Evolutionary conservation across 2,113 vertebrate species (phyloP).

Genomic region (Willisornis vidua): DNA sequence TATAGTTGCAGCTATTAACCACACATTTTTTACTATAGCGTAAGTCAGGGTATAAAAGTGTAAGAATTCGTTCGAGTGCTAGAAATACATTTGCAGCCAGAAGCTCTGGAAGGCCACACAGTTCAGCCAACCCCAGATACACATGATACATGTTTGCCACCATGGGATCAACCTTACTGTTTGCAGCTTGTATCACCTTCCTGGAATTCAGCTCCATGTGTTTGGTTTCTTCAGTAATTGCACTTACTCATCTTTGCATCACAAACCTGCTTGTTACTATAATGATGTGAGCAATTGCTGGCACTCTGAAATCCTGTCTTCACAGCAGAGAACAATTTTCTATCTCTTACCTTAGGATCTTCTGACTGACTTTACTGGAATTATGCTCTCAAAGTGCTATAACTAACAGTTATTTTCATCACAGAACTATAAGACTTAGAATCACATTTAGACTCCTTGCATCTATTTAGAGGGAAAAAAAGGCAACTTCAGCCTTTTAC

Average conservation of each 20-base stretch:
- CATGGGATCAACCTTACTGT: background rate
- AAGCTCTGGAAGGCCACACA: background rate
- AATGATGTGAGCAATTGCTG: background rate
- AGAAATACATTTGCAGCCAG: background rate
- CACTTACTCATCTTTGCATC: background rate
- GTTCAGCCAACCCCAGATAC: background rate
- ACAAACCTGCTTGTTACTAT: background rate
- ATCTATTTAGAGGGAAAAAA: rapidly evolving
- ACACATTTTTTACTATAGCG: background rate
- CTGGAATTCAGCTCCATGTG: background rate
- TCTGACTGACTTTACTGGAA: background rate
- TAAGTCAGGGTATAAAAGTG: background rate
- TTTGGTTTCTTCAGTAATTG: background rate
- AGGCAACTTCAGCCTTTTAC: background rate
- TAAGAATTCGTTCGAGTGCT: background rate
- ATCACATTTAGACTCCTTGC: background rate
- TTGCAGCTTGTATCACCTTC: background rate
- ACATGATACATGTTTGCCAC: background rate
- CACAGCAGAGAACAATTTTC: background rate
- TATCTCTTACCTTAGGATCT: background rate
- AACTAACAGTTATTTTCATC: background rate
- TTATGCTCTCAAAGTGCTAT: background rate
- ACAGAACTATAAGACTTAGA: background rate
- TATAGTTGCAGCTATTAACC: constrained; percentile 35
- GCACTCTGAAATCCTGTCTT: background rate